A percentile compares a stretch with the other conserved stretches of the same genome.
Conservation (phyloP, 2,797 vertebrate genomes). For the Fistularia commersonii region DNA sequence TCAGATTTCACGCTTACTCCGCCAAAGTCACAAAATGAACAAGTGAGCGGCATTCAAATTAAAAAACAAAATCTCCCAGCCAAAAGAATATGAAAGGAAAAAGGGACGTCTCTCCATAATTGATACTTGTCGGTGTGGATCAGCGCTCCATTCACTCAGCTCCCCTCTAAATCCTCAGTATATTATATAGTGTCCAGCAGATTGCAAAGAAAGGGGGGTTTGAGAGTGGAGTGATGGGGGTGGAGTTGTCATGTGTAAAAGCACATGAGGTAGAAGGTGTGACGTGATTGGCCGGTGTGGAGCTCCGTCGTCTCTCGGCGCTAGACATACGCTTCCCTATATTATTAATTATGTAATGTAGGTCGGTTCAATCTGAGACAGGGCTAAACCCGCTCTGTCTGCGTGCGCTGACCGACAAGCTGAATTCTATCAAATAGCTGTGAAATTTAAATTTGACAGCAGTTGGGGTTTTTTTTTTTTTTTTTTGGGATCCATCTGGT, state of each 20-base stretch:
- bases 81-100: too few species aligned
- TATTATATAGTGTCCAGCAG: too few species aligned
- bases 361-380: conserved; percentile 15
- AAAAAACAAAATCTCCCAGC: too few species aligned
- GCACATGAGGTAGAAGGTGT: conserved; percentile 11
- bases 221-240: conserved; percentile 1
- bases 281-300: conserved; percentile 23
- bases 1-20: too few species aligned
- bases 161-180: too few species aligned
- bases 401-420: conserved; percentile 2
- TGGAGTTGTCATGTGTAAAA: conserved; percentile 2
- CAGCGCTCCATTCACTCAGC: too few species aligned
- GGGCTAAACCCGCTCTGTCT: conserved; percentile 12
- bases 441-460: conserved; percentile 11
- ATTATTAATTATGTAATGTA: conserved; percentile 12
- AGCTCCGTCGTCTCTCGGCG: conserved; percentile 16
- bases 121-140: too few species aligned
- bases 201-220: neutral
- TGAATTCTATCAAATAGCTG: neutral
- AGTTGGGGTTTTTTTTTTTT: conserved; percentile 21
- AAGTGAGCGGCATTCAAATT: too few species aligned
- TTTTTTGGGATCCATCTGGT: conserved; percentile 13
- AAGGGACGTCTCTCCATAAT: too few species aligned
- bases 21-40: too few species aligned
- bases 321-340: conserved; percentile 18